These are phyloP conservation scores for Morinoia aosen DNA, from an alignment of 2,888 invertebrate species.

Conservation along the genomic window DNA sequence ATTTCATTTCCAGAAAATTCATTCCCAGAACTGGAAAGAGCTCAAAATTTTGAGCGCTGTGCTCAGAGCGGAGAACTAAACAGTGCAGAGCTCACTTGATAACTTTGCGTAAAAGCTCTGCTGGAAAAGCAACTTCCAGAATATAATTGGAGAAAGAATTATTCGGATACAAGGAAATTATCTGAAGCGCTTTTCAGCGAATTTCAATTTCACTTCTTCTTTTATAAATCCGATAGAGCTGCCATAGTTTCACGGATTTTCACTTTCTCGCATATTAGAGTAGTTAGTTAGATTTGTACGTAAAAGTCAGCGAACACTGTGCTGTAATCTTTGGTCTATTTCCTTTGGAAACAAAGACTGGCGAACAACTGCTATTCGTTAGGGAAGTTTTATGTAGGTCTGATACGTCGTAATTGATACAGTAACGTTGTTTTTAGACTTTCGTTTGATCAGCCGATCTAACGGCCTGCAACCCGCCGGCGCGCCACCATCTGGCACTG, in stretches of 20 bases:
- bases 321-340: neutral
- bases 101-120: neutral
- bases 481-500: too few species aligned
- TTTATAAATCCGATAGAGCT: neutral
- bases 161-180: neutral
- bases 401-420: too few species aligned
- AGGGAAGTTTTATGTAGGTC: neutral
- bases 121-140: neutral
- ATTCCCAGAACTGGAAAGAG: neutral
- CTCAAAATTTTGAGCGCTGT: neutral
- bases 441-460: too few species aligned
- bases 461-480: too few species aligned
- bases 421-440: too few species aligned
- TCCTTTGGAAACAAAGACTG: neutral
- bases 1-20: neutral
- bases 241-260: neutral
- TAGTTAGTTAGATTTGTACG: neutral
- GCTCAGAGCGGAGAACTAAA: neutral
- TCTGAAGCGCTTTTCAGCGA: neutral
- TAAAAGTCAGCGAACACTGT: neutral
- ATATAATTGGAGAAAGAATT: neutral
- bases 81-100: neutral
- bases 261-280: neutral
- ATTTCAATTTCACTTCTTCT: neutral
- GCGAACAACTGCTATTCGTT: neutral